These are phyloP conservation scores for Candidula unifasciata DNA, from an alignment of 2,888 invertebrate species.

Conservation along the genomic window DNA sequence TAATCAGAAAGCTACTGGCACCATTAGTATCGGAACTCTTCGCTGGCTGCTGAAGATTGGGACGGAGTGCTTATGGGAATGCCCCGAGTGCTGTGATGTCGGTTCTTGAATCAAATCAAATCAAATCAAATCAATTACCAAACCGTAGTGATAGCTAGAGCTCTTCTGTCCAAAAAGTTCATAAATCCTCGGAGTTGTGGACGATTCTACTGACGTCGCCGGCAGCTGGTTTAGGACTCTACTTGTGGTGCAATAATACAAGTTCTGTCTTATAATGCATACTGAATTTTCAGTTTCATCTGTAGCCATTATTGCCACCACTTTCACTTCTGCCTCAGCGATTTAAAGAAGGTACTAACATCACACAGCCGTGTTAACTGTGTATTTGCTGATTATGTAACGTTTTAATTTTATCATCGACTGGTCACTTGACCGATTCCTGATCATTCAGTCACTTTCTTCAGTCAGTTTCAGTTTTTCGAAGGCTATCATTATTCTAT, in stretches of 20 bases:
- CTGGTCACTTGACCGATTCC: too few relatives aligned
- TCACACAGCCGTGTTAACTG: neutral
- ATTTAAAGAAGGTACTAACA: slow-evolving; percentile 36
- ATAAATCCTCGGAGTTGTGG: too few relatives aligned
- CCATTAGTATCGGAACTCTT: too few relatives aligned
- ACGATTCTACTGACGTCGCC: slow-evolving; percentile 18
- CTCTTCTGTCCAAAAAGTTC: slow-evolving; percentile 1
- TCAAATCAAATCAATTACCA: neutral
- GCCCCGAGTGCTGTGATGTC: too few relatives aligned
- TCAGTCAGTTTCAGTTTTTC: too few relatives aligned
- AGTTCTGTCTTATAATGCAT: slow-evolving; percentile 9
- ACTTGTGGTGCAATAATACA: slow-evolving; percentile 38
- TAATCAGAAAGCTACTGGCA: too few relatives aligned
- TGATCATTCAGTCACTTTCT: too few relatives aligned
- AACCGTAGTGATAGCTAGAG: neutral
- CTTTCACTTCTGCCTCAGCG: neutral
- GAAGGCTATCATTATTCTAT: too few relatives aligned
- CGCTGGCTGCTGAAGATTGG: too few relatives aligned
- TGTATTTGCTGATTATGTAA: neutral
- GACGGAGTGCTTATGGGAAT: too few relatives aligned
- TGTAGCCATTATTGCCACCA: neutral
- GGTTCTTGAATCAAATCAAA: too few relatives aligned
- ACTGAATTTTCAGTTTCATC: neutral
- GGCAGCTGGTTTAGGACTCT: neutral
- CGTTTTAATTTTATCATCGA: too few relatives aligned